phyloP scores from a whole-genome alignment of 2,797 vertebrate genomes.

The Lepus townsendii region DNA sequence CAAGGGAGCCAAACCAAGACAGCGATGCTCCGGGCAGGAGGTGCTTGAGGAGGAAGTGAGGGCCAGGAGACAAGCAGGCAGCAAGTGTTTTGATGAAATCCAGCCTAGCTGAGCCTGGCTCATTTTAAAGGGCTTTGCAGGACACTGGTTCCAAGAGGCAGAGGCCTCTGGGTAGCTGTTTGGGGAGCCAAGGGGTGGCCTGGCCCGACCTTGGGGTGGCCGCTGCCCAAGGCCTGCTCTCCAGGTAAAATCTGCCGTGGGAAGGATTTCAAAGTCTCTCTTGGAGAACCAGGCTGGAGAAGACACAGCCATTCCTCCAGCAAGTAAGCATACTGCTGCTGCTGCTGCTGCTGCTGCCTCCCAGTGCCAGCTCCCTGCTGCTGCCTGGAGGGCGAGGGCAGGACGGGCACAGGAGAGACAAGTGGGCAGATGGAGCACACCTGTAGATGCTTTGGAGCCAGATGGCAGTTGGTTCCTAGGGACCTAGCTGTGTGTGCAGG shows the following conservation, averaged over 20 bases:
- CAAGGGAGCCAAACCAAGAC: neutral
- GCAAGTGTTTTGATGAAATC: fast-evolving
- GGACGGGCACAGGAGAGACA: neutral
- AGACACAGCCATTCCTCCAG: neutral
- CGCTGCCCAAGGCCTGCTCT: neutral
- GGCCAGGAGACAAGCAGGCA: neutral
- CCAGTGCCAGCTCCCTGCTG: neutral
- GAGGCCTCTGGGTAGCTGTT: neutral
- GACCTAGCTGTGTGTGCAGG: no score
- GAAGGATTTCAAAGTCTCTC: neutral
- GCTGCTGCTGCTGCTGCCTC: neutral
- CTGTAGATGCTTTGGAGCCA: neutral
- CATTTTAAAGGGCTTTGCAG: neutral
- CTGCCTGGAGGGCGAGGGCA: neutral
- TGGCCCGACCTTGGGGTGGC: neutral
- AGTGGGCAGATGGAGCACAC: neutral
- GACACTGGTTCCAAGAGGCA: neutral
- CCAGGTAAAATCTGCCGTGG: neutral
- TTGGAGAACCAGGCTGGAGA: neutral
- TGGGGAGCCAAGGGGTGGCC: neutral
- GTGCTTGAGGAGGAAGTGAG: neutral
- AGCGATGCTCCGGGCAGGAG: neutral
- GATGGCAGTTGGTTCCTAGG: neutral
- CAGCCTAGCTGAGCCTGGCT: neutral
- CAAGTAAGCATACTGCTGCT: neutral